Conservation (phyloP, 2,113 vertebrate genomes). For the Salminus brasiliensis region DNA sequence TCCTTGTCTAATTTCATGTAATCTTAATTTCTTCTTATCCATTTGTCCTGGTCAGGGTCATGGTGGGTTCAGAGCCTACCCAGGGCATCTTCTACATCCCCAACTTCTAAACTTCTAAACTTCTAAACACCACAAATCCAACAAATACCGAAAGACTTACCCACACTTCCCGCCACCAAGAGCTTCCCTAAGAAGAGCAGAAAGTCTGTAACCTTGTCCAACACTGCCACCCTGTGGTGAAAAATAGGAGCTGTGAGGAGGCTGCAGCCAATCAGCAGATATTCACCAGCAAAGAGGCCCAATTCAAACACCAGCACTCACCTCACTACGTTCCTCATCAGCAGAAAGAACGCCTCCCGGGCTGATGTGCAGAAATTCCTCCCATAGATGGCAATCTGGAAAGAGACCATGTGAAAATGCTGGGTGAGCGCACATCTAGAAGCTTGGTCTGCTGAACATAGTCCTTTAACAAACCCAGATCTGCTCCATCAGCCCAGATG, state of each 20-base stretch:
- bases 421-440: not conserved
- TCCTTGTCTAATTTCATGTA: too few relatives aligned
- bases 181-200: conserved; percentile 89
- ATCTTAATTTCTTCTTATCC: too few relatives aligned
- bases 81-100: too few relatives aligned
- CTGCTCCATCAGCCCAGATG: too few relatives aligned
- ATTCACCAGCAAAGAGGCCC: too few relatives aligned
- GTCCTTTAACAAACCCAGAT: too few relatives aligned
- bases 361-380: conserved; percentile 90
- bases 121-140: too few relatives aligned
- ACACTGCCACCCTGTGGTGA: conserved; percentile 83
- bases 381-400: conserved; percentile 90
- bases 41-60: too few relatives aligned
- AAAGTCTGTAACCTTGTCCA: conserved; percentile 91
- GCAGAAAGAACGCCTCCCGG: conserved; percentile 86
- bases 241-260: not conserved
- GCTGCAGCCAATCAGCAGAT: not conserved
- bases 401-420: not conserved
- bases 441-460: too few relatives aligned
- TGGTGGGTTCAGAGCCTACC: too few relatives aligned
- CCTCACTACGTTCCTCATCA: conserved; percentile 93
- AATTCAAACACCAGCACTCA: conserved; percentile 58
- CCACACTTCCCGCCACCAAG: conserved; percentile 85
- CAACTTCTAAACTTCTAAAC: too few relatives aligned
- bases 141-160: conserved; percentile 70